A percentile compares a stretch with the other conserved stretches of the same genome.
These are phyloP conservation scores for Tenualosa ilisha DNA, from an alignment of 2,797 vertebrate genomes.

Conservation along the genomic window DNA sequence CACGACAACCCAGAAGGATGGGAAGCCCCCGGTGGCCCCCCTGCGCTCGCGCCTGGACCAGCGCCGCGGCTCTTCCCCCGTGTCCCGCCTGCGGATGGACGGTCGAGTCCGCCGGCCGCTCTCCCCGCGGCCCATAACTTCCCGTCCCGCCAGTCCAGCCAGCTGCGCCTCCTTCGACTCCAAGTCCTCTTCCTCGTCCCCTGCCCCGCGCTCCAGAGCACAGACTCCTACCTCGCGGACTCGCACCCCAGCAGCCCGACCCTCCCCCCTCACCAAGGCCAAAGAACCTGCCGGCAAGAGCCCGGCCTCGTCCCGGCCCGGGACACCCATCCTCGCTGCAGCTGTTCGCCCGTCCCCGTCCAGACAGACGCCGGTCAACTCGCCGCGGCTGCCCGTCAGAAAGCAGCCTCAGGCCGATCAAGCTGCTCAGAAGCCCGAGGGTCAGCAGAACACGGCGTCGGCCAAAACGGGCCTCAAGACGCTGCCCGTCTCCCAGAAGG, in stretches of 20 bases:
- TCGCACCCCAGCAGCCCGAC: slow-evolving; percentile 36
- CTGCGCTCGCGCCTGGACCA: slow-evolving; percentile 63
- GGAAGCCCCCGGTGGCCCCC: slow-evolving; percentile 52
- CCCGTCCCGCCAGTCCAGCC: slow-evolving; percentile 46
- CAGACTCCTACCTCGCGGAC: slow-evolving; percentile 52
- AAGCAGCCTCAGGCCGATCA: background rate
- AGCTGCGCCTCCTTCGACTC: slow-evolving; percentile 40
- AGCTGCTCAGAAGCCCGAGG: background rate
- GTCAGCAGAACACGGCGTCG: background rate
- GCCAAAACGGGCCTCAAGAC: background rate
- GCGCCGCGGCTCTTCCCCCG: slow-evolving; percentile 65
- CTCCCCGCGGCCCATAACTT: slow-evolving; percentile 30
- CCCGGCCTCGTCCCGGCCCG: background rate
- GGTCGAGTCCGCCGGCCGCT: slow-evolving; percentile 3
- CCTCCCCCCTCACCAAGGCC: slow-evolving; percentile 40
- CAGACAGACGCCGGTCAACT: background rate
- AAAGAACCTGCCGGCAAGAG: slow-evolving; percentile 41
- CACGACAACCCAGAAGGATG: slow-evolving; percentile 45
- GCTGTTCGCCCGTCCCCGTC: background rate
- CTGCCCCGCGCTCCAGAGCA: slow-evolving; percentile 38
- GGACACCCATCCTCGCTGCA: background rate
- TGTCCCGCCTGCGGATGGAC: slow-evolving; percentile 65
- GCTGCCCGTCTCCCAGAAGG: slow-evolving; percentile 45
- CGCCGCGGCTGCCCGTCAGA: background rate
- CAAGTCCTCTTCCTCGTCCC: slow-evolving; percentile 19